Evolutionary conservation across 1,140 invertebrate genomes (phyloP).

Genomic region (Drosophila mayri): DNA sequence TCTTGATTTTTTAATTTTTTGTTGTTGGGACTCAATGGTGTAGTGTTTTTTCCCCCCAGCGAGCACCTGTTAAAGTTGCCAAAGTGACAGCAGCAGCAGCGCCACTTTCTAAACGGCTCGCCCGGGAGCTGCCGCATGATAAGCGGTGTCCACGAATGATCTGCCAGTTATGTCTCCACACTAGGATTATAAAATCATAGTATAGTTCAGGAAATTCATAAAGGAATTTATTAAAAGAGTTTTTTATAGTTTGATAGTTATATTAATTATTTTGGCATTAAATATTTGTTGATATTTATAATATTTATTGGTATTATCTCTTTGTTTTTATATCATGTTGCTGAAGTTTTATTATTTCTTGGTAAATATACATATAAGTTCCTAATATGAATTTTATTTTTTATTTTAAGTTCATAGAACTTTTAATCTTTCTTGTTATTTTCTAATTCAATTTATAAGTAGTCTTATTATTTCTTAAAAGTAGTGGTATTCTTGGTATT

Average conservation of each 20-base stretch:
- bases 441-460: not conserved
- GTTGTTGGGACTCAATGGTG: not conserved
- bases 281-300: not conserved
- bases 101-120: slow-evolving; percentile 65
- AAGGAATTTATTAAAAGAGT: not conserved
- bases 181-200: not conserved
- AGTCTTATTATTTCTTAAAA: too few relatives aligned
- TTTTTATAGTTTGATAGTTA: not conserved
- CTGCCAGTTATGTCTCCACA: slow-evolving; percentile 18
- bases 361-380: not conserved
- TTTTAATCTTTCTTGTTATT: not conserved
- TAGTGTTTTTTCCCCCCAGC: slow-evolving; percentile 45
- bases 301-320: not conserved
- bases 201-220: not conserved
- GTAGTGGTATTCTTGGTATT: too few relatives aligned
- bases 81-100: slow-evolving; percentile 55
- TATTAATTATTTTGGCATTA: not conserved
- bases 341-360: too few relatives aligned
- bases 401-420: not conserved
- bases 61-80: slow-evolving; percentile 71
- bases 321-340: not conserved
- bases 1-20: slow-evolving; percentile 20
- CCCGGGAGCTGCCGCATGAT: slow-evolving; percentile 56
- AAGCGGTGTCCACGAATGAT: slow-evolving; percentile 57
- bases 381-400: not conserved